phyloP scores from a whole-genome alignment of 2,888 invertebrate species.

The Pollenia angustigena region DNA sequence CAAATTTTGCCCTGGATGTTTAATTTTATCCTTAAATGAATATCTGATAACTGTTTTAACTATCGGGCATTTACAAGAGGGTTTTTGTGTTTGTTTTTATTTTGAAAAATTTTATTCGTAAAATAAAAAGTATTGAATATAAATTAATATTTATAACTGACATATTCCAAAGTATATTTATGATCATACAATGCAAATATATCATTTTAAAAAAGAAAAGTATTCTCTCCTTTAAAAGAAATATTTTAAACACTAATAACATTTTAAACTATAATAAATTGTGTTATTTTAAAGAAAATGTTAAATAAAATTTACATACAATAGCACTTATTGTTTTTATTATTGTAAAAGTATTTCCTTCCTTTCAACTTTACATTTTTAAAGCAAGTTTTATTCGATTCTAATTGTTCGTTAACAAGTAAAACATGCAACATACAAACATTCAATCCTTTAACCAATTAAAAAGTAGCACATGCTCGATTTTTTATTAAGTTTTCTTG shows the following conservation, averaged over 20 bases:
- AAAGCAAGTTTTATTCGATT: conserved; percentile 10
- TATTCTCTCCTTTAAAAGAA: background rate
- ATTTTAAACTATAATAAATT: background rate
- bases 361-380: too few species aligned
- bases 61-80: background rate
- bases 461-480: conserved; percentile 45
- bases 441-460: conserved; percentile 49
- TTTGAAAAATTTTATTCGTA: conserved; percentile 18
- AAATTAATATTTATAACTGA: conserved; percentile 44
- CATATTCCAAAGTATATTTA: conserved; percentile 36
- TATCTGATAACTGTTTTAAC: background rate
- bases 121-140: conserved; percentile 11
- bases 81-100: background rate
- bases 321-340: background rate
- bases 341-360: background rate
- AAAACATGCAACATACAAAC: background rate
- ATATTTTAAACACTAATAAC: conserved; percentile 1
- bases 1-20: too few species aligned
- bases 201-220: background rate
- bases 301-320: background rate
- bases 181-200: conserved; percentile 2
- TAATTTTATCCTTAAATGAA: too few species aligned
- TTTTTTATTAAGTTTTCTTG: conserved; percentile 17
- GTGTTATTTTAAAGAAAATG: background rate
- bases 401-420: conserved; percentile 27